Conservation (phyloP, 1,140 invertebrate species). For the Pentalonia nigronervosa region DNA sequence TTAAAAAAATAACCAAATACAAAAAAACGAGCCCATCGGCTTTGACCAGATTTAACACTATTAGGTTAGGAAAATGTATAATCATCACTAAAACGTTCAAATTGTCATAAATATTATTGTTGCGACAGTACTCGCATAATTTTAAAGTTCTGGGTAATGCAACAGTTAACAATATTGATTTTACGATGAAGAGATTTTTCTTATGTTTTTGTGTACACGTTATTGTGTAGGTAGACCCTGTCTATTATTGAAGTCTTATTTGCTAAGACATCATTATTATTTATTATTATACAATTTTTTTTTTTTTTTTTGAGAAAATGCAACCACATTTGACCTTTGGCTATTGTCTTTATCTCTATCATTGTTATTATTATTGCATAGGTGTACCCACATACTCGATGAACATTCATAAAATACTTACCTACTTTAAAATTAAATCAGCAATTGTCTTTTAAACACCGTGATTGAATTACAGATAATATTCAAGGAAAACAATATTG, state of each 20-base stretch:
- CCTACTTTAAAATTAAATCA: neutral
- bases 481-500: slow-evolving; percentile 22
- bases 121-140: neutral
- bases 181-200: neutral
- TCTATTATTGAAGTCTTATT: neutral
- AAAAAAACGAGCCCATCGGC: neutral
- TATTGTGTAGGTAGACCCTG: neutral
- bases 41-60: neutral
- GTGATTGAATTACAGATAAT: neutral
- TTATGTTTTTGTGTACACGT: neutral
- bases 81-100: neutral
- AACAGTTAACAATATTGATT: neutral
- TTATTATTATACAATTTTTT: neutral
- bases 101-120: neutral
- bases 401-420: neutral
- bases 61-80: neutral
- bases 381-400: neutral
- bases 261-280: neutral
- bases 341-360: neutral
- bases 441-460: neutral
- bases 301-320: neutral
- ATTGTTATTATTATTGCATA: neutral
- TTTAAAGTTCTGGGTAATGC: neutral
- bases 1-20: neutral
- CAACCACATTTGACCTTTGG: neutral